Percentiles rank a stretch among this genome's conserved stretches.
Conservation (phyloP, 2,113 vertebrate genomes). For the Gopherus evgoodei region DNA sequence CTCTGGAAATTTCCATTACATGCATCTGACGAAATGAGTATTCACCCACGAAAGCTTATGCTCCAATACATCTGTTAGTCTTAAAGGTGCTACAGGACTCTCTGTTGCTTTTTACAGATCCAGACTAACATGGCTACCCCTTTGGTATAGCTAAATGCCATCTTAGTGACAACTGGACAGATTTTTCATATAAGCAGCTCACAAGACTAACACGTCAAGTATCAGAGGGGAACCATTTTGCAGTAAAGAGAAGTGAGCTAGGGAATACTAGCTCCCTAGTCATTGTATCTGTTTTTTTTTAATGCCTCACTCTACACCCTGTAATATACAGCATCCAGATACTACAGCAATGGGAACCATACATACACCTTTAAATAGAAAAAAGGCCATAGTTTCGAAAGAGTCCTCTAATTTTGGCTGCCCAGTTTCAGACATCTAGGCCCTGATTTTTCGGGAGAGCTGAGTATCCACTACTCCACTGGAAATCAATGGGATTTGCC, state of each 20-base stretch:
- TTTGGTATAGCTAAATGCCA: neutral
- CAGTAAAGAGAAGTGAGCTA: neutral
- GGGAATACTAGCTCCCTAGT: accelerated
- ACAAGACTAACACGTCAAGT: neutral
- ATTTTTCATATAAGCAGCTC: neutral
- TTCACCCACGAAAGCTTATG: too few species aligned
- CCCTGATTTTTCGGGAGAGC: neutral
- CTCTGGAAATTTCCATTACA: too few species aligned
- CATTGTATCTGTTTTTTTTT: accelerated
- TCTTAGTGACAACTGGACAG: neutral
- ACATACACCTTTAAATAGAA: neutral
- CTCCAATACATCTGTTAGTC: too few species aligned
- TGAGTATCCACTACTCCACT: accelerated
- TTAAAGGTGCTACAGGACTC: too few species aligned
- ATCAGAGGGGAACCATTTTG: neutral
- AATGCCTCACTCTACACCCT: neutral
- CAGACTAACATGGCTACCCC: too few species aligned
- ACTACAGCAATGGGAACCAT: neutral
- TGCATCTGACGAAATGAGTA: too few species aligned
- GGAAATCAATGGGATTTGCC: accelerated
- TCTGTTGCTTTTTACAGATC: too few species aligned
- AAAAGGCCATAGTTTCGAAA: neutral
- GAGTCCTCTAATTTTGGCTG: neutral
- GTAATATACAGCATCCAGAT: neutral
- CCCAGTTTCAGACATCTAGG: neutral